Base-by-base conservation (phyloP, 2,888 invertebrate species). In the Leptopilina drosophilae region DNA sequence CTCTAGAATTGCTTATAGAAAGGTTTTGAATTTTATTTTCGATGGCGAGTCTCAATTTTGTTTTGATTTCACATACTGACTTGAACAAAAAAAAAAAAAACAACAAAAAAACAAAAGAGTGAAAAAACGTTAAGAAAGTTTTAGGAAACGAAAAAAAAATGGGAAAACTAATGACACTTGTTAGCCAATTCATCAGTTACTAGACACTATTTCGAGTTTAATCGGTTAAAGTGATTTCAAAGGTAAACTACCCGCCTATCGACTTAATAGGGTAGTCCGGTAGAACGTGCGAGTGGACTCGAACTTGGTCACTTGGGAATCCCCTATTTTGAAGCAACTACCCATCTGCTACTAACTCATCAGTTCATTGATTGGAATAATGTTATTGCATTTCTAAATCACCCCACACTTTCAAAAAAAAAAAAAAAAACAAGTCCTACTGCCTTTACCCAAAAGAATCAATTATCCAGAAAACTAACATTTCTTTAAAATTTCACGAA, bases 161-260 rank as follows among this genome's bases (percentile, higher is more conserved):
- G 11, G 11, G 56, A n/a, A 56, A 56, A 26, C 33, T 73, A 26
- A 73, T 49, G 33, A 53, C 20, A 53, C 69, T 53, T 73, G 53
- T 56, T 15, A 56, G 14, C 56, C 73, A 33, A 73, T 73, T 73
- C 56, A 73, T 33, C 56, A 53, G n/a, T 56, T 33, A 59, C 53
- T 53, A 26, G 69, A 20, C 69, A 53, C 73, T 73, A 80, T 84
- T 85, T 83, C 86, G 80, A 77, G 85, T 86, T 87, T 89, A 89
- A 89, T 89, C 88, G 88, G 87, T 89, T 89, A 87, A 87, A 89
- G 89, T 88, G 89, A 88, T 89, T 89, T 84, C 85, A 86, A 88
- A 88, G 85, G 87, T 73, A 53, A 73, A 73, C 77, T 65, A 78
- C 66, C n/a, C 59, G 69, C 67, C 66, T 66, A 15, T 67, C 65